Base-by-base conservation (phyloP, 2,888 invertebrate species). In the Aphodius sticticus region DNA sequence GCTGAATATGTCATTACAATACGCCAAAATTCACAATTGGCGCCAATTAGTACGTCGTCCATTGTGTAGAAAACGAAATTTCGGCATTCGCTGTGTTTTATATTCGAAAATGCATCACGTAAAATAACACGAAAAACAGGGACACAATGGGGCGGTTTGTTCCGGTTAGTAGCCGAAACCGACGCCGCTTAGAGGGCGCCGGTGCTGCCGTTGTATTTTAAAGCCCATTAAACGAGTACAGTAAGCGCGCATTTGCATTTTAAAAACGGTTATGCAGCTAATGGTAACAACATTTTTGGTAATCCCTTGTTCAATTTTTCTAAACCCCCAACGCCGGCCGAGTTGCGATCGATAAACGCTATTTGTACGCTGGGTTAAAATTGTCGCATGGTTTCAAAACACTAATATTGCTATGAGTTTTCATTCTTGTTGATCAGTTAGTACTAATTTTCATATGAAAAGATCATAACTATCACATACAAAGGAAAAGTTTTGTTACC, bases 191-290 rank as follows among this genome's bases (percentile, higher is more conserved):
- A 53, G 12, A 53, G 53, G 53, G 53, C 53, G 53, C 53, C 53
- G 53, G 53, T 12, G 53, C 53, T 12, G 53, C 7, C 53, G 53
- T 53, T 53, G 53, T 5, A 53, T 53, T 53, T 53, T 53, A 53
- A 53, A 53, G 53, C 53, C 53, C 53, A 53, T 53, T 53, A 53
- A 53, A 53, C 53, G 53, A 53, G 53, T 53, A 12, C 53, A 9
- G 53, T 12, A 53, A 53, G 53, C 53, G 53, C 1, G 12, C 53
- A 53, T 53, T 53, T 53, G 53, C 53, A 53, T 53, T 53, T 53
- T 53, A 53, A 53, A 53, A 53, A 53, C 53, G 53, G 53, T 53
- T 53, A 53, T 53, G 53, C 53, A 53, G 53, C 53, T 53, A 53
- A 53, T 53, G 53, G 53, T 53, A 53, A 53, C 53, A 53, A 53